phyloP scores from a whole-genome alignment of 1,140 invertebrate species.

The Hyles vespertilio region DNA sequence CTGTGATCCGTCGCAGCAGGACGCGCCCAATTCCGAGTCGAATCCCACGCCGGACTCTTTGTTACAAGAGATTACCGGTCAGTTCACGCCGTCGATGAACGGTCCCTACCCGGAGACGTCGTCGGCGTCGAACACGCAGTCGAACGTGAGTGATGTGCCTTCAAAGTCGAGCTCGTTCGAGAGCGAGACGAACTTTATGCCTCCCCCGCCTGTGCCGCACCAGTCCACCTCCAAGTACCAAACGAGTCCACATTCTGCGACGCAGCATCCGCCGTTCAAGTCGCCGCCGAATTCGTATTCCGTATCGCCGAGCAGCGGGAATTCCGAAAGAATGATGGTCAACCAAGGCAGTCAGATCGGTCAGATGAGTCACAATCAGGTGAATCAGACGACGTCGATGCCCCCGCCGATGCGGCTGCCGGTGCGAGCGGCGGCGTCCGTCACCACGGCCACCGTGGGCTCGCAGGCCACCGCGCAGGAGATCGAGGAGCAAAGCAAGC shows the following conservation, averaged over 20 bases:
- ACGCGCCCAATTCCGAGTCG: conserved; percentile 27
- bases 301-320: not conserved
- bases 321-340: not conserved
- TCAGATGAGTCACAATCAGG: conserved; percentile 12
- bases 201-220: conserved; percentile 59
- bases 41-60: conserved; percentile 44
- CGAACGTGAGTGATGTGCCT: conserved; percentile 52
- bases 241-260: conserved; percentile 10
- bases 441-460: conserved; percentile 57
- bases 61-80: conserved; percentile 52
- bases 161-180: conserved; percentile 71
- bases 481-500: conserved; percentile 68
- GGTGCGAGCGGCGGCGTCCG: conserved; percentile 40
- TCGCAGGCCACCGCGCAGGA: conserved; percentile 61
- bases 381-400: conserved; percentile 34
- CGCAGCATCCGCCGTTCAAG: conserved; percentile 43
- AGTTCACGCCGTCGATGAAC: conserved; percentile 36
- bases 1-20: conserved; percentile 38
- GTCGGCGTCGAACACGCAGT: conserved; percentile 28
- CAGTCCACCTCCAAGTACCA: conserved; percentile 40
- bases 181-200: conserved; percentile 75
- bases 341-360: conserved; percentile 14
- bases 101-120: conserved; percentile 36
- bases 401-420: conserved; percentile 56
- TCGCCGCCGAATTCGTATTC: conserved; percentile 42